Conservation (phyloP, 92 coral and sea anemone species). For the Epizoanthus stellaris region DNA sequence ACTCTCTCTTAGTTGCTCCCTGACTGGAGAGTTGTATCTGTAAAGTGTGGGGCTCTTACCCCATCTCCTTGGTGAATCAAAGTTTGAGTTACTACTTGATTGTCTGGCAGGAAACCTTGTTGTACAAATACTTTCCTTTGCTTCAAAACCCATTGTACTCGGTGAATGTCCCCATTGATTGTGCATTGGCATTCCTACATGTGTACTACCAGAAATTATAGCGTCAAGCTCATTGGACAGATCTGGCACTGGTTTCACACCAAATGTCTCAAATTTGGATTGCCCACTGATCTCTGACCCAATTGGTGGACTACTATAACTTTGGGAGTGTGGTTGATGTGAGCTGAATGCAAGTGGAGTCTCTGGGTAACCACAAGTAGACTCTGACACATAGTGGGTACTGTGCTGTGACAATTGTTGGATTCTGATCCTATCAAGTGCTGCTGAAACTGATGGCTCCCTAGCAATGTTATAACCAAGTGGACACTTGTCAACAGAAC, state of each 20-base stretch:
- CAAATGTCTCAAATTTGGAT: not conserved
- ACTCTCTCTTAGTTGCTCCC: not conserved
- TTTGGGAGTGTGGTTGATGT: not conserved
- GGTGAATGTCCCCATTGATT: not conserved
- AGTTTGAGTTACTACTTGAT: not conserved
- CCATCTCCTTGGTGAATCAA: conserved; percentile 4
- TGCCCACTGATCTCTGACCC: not conserved
- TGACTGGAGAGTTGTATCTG: not conserved
- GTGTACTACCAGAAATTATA: conserved; percentile 12
- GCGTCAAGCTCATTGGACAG: conserved; percentile 9
- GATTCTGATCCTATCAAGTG: conserved; percentile 22
- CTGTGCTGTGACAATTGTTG: not conserved
- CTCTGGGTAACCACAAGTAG: not conserved
- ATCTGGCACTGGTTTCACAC: conserved; percentile 30
- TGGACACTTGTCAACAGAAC: not conserved
- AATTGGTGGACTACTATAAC: not conserved
- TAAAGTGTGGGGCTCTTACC: not conserved
- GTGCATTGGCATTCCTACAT: not conserved
- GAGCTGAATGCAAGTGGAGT: not conserved
- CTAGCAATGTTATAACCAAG: conserved; percentile 19
- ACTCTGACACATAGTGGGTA: too few relatives aligned
- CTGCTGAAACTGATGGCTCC: conserved; percentile 34
- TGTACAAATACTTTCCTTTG: not conserved
- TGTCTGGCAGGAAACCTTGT: not conserved
- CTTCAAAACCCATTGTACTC: not conserved